Evolutionary conservation across 1,140 invertebrate genomes (phyloP), one percentile per base, ranked within the genome.

Genomic region (Phortica variegata): DNA sequence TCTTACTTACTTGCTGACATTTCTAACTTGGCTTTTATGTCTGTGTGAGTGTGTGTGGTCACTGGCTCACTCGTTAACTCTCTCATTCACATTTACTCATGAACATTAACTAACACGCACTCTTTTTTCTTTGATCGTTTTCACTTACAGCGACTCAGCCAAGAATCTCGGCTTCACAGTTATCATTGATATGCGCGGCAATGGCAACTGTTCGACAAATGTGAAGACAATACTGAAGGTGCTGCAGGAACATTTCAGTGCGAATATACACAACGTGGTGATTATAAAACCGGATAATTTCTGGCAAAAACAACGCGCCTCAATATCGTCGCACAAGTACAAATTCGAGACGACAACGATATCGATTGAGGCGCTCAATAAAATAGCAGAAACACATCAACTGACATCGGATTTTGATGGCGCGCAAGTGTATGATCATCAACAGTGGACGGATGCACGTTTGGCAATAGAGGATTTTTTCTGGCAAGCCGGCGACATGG

Each of bases 281-380:
- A 94, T 99, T 73, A 95, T 98, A 56, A 97, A 98, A 79, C 94
- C 95, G 57, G 96, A 98, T 70, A 98, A 96, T 76, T 98, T 98
- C 81, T 98, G 95, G 95, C 95, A 98, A 78, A 98, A 98, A 79
- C 95, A 98, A 79, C 87, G 95, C 66, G 97, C 95, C 59, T 95
- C 91, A 43, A 83, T 98, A 66, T 93, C 90, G 61, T 94, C 91
- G 80, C 90, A 95, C 75, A 98, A 98, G 82, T 98, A 97, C 81
- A 97, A 95, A 80, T 98, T 98, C 84, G 95, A 98, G 93, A 95
- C 94, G 65, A 91, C 88, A 70, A 90, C 97, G 80, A 93, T 98
- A 75, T 94, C 92, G 75, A 83, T 97, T 71, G 95, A 98, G 79
- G 90, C 89, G 48, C 81, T 99, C 49, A 83, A 86, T 42, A 96